Evolutionary conservation across 2,113 vertebrate species (phyloP).

Genomic region (Chamaetylas fuelleborni): DNA sequence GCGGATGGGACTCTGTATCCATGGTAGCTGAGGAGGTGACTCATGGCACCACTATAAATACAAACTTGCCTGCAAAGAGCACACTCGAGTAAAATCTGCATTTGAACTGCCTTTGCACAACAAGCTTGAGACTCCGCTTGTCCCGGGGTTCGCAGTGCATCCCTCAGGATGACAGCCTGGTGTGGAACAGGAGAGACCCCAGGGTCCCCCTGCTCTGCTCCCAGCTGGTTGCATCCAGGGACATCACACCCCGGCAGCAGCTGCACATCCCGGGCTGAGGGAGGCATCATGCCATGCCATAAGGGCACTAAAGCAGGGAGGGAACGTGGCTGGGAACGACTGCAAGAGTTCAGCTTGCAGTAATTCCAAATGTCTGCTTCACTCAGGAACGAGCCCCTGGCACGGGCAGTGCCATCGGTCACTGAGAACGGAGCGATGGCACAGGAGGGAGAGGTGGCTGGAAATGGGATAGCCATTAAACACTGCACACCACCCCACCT

Average conservation of each 20-base stretch:
- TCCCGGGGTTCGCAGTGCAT: neutral
- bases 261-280: neutral
- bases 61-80: neutral
- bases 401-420: neutral
- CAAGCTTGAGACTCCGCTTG: neutral
- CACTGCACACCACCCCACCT: neutral
- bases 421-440: constrained; percentile 13
- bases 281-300: rapidly evolving
- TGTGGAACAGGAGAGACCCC: neutral
- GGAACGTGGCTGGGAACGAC: neutral
- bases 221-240: neutral
- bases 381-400: neutral
- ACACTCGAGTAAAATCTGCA: neutral
- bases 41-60: constrained; percentile 18
- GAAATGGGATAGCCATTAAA: constrained; percentile 35
- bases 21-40: constrained; percentile 3
- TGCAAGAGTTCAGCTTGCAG: neutral
- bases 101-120: neutral
- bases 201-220: neutral
- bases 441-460: constrained; percentile 33
- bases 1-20: neutral
- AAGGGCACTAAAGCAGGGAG: neutral
- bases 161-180: neutral
- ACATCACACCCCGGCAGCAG: neutral
- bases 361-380: neutral